Evolutionary conservation across 2,113 vertebrate genomes (phyloP), one percentile per base, ranked within the genome.

Genomic region (Platichthys stellatus): DNA sequence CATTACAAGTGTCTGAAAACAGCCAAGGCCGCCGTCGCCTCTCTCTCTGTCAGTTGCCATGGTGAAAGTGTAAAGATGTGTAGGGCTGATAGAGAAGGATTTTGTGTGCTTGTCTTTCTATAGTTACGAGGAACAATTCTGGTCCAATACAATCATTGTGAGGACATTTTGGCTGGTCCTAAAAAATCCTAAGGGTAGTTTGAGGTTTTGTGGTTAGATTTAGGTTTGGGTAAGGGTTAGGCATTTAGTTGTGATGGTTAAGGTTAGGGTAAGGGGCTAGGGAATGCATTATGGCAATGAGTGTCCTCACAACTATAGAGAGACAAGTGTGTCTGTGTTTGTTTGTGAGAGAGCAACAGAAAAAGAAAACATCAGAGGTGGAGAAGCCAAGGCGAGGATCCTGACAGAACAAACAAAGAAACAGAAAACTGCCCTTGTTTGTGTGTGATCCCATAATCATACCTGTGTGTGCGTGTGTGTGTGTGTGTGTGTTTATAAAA

Each of bases 11-110:
- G 3, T 76, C 72, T 82, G 75, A 83, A 87, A 83, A 76, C 40
- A 78, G 76, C 69, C 87, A 89, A 88, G 85, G 90, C 88, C 67
- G 40, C 24, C 31, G 14, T 21, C 26, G 35, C 31, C 31, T 66
- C 58, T 69, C 58, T 82, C 58, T 82, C 61, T 38, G 56, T 75
- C 85, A 72, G 92, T 93, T 91, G 86, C 92, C 89, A 92, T 93
- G 92, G 87, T 88, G 89, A 91, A 85, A 72, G 72, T 72, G 72
- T 77, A 73, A 78, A 72, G 76, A 88, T 86, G 72, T 84, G 69
- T 65, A 78, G 43, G 59, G 35, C 18, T 26, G 75, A 86, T 74
- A 49, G 64, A 78, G 56, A 38, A 65, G 59, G 68, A 73, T 61
- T 66, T 61, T 57, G 24, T 65, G 43, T 80, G 40, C 47, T 24